Conservation (phyloP, 2,888 invertebrate species). For the Lycaena phlaeas region DNA sequence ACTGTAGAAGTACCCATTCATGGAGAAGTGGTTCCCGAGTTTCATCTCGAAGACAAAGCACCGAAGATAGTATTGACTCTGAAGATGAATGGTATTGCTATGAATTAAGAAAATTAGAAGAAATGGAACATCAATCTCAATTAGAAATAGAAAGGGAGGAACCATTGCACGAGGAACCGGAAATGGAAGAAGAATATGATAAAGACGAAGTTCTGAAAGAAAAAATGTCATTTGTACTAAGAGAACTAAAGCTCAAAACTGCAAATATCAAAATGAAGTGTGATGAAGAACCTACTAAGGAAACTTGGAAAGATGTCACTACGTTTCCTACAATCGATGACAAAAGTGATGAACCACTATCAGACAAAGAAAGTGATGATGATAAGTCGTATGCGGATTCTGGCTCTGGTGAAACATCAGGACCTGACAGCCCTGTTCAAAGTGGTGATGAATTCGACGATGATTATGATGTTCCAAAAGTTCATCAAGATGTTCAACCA, state of each 20-base stretch:
- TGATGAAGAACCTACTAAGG: constrained; percentile 47
- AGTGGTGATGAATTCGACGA: constrained; percentile 82
- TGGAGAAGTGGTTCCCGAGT: constrained; percentile 89
- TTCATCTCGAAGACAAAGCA: constrained; percentile 90
- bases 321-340: constrained; percentile 67
- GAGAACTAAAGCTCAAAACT: constrained; percentile 82
- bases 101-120: constrained; percentile 88
- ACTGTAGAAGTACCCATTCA: constrained; percentile 89
- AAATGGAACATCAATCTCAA: constrained; percentile 84
- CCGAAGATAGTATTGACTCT: constrained; percentile 93
- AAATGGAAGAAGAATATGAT: constrained; percentile 66
- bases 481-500: constrained; percentile 39
- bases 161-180: constrained; percentile 74
- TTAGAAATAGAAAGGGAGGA: constrained; percentile 77
- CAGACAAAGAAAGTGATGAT: constrained; percentile 45
- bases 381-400: constrained; percentile 74
- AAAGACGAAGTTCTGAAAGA: constrained; percentile 81
- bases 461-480: constrained; percentile 72
- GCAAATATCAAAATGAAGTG: constrained; percentile 54
- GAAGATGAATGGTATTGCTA: constrained; percentile 96
- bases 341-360: constrained; percentile 36
- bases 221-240: constrained; percentile 84
- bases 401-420: constrained; percentile 87
- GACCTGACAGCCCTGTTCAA: constrained; percentile 87
- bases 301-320: constrained; percentile 60